Evolutionary conservation across 2,888 invertebrate genomes (phyloP).

Genomic region (Spicauda simplicius): DNA sequence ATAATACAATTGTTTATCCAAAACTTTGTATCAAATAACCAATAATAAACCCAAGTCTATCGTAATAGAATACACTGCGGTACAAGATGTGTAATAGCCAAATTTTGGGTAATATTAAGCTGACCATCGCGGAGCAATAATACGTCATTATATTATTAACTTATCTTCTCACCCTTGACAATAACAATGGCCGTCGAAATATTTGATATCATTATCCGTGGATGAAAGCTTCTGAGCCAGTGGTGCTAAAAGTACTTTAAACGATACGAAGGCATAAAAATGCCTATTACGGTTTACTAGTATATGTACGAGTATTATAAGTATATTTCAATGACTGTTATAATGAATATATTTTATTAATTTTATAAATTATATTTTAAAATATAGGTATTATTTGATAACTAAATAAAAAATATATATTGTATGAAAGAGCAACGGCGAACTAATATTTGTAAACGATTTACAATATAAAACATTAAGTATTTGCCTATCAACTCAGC

Average conservation of each 20-base stretch:
- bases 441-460: no score
- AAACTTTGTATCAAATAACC: slow-evolving; percentile 31
- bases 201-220: slow-evolving; percentile 79
- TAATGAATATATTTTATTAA: no score
- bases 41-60: slow-evolving; percentile 45
- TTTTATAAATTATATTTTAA: no score
- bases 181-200: slow-evolving; percentile 81
- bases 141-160: slow-evolving; percentile 84
- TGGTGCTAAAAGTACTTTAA: slow-evolving; percentile 13
- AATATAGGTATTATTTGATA: no score
- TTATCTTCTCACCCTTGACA: slow-evolving; percentile 84
- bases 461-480: no score
- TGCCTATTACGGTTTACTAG: no score
- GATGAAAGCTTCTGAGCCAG: slow-evolving; percentile 50
- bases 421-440: no score
- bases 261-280: not conserved
- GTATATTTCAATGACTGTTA: no score
- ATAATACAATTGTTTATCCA: slow-evolving; percentile 67
- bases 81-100: slow-evolving; percentile 17
- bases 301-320: no score
- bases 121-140: slow-evolving; percentile 60
- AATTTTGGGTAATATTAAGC: slow-evolving; percentile 36
- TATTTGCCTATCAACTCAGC: no score
- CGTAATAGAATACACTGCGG: slow-evolving; percentile 30
- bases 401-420: no score